phyloP scores from a whole-genome alignment of 2,113 vertebrate genomes.

The Plestiodon gilberti region DNA sequence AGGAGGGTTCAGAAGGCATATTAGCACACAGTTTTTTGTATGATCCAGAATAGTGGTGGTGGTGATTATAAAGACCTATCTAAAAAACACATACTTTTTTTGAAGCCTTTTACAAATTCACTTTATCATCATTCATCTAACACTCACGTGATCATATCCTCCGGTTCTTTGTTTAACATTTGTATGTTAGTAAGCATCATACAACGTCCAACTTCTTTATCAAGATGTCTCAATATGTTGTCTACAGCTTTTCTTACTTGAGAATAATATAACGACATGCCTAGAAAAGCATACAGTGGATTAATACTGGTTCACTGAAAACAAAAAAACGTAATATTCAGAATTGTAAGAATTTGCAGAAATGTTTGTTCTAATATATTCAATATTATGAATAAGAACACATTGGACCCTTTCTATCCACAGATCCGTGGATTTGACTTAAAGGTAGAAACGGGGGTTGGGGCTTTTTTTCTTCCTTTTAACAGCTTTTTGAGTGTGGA shows the following conservation, averaged over 20 bases:
- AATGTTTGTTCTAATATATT: neutral
- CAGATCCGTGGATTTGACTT: no score
- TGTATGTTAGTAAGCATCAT: conserved; percentile 98
- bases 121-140: neutral
- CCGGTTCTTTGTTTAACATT: conserved; percentile 98
- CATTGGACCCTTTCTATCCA: no score
- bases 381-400: neutral
- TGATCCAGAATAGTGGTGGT: no score
- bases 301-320: neutral
- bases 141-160: conserved; percentile 99
- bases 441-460: no score
- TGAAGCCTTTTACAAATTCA: neutral
- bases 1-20: neutral
- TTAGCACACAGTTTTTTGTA: no score
- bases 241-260: conserved; percentile 97
- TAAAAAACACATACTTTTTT: no score
- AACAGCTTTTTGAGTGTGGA: no score
- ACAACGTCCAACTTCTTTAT: conserved; percentile 97
- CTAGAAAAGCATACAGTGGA: conserved; percentile 66
- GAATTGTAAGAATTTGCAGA: no score
- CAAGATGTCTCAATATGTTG: conserved; percentile 94
- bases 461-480: no score
- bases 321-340: neutral
- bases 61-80: no score
- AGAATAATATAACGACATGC: conserved; percentile 97